Conservation (phyloP, 2,888 invertebrate species). For the Orthonychiurus folsomi region DNA sequence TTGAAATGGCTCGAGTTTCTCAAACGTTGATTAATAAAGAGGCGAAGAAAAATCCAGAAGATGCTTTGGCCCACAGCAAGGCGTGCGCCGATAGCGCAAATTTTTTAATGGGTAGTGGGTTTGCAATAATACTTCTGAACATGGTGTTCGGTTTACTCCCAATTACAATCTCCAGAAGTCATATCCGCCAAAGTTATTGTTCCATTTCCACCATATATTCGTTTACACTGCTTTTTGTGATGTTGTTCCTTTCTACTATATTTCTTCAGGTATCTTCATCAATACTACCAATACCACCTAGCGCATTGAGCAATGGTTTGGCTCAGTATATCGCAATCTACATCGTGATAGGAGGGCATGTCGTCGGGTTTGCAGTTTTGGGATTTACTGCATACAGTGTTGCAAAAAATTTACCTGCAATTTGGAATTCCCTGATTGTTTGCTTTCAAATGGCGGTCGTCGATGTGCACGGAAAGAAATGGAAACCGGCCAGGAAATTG, state of each 20-base stretch:
- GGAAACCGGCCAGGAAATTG: neutral
- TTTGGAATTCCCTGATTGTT: neutral
- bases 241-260: neutral
- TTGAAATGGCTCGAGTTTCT: too few relatives aligned
- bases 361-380: neutral
- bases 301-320: neutral
- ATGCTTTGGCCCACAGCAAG: too few relatives aligned
- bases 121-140: neutral
- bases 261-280: neutral
- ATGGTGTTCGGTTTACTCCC: neutral
- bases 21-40: too few relatives aligned
- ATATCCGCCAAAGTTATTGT: neutral
- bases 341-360: neutral
- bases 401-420: neutral
- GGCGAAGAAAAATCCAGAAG: too few relatives aligned
- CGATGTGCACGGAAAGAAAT: neutral
- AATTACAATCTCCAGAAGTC: neutral
- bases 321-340: neutral
- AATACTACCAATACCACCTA: neutral
- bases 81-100: neutral
- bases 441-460: neutral
- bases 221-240: neutral
- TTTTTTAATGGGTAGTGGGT: neutral
- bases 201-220: neutral
- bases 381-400: neutral